phyloP scores from a whole-genome alignment of 2,888 invertebrate species.

The Seladonia tumulorum region DNA sequence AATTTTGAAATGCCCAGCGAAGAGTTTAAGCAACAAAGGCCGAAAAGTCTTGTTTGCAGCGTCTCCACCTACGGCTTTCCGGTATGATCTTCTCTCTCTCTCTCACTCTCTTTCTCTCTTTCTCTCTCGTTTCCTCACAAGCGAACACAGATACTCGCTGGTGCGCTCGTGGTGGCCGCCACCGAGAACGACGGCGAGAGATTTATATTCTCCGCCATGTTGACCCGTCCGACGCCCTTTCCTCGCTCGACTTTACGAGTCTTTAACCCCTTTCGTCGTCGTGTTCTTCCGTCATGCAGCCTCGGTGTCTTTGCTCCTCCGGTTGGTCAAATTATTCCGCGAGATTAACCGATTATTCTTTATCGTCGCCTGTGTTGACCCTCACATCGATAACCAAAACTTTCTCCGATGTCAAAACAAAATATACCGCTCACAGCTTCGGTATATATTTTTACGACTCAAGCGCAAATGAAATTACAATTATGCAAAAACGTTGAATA shows the following conservation, averaged over 20 bases:
- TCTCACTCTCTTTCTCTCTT: no score
- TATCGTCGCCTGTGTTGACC: neutral
- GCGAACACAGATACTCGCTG: constrained; percentile 17
- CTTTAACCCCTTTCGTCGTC: constrained; percentile 34
- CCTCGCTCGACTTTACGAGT: constrained; percentile 51
- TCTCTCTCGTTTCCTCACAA: neutral
- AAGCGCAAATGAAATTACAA: neutral
- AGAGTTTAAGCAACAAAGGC: neutral
- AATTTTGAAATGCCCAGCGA: neutral
- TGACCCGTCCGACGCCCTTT: constrained; percentile 53
- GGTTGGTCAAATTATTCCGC: neutral
- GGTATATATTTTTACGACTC: no score
- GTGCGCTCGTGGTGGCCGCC: constrained; percentile 34
- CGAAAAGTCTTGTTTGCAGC: neutral
- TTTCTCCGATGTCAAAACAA: neutral
- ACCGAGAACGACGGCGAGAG: constrained; percentile 55
- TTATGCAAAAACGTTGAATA: neutral
- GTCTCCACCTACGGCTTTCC: neutral
- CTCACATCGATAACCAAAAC: neutral
- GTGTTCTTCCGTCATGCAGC: constrained; percentile 16
- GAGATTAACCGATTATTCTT: neutral
- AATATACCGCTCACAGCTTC: no score
- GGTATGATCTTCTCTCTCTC: constrained; percentile 1
- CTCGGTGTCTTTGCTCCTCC: neutral
- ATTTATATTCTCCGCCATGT: constrained; percentile 60